These are phyloP conservation scores for Syngnathus acus DNA, from an alignment of 2,797 vertebrate species.

Conservation along the genomic window DNA sequence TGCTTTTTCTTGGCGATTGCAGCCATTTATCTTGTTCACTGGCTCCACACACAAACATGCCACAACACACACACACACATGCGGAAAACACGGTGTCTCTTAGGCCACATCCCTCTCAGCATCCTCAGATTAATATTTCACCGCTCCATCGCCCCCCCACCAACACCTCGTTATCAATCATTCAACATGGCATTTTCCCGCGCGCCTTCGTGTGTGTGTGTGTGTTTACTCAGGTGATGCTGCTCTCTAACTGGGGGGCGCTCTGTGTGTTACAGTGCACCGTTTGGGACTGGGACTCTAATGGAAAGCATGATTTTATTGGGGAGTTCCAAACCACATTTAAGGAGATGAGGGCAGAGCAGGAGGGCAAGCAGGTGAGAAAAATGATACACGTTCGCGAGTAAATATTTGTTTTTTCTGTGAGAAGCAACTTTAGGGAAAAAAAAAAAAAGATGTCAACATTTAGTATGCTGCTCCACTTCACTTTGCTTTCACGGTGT, in stretches of 20 bases:
- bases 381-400: neutral
- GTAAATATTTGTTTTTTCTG: neutral
- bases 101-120: conserved; percentile 55
- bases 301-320: conserved; percentile 97
- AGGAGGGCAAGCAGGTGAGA: conserved; percentile 92
- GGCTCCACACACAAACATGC: conserved; percentile 16
- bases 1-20: conserved; percentile 42
- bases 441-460: neutral
- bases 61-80: conserved; percentile 2
- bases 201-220: conserved; percentile 14
- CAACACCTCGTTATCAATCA: conserved; percentile 69
- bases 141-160: conserved; percentile 69
- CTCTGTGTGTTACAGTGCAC: conserved; percentile 78
- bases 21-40: conserved; percentile 46
- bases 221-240: conserved; percentile 34
- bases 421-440: neutral
- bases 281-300: conserved; percentile 99
- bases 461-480: neutral
- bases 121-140: conserved; percentile 77
- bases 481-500: too few species aligned
- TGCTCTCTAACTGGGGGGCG: conserved; percentile 33
- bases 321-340: conserved; percentile 94
- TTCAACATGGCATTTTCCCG: conserved; percentile 71
- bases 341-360: conserved; percentile 87
- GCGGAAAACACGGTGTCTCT: conserved; percentile 33